A percentile compares a stretch with the other conserved stretches of the same genome.
Conservation (phyloP, 2,888 invertebrate species). For the Cataglyphis rosenhaueri region DNA sequence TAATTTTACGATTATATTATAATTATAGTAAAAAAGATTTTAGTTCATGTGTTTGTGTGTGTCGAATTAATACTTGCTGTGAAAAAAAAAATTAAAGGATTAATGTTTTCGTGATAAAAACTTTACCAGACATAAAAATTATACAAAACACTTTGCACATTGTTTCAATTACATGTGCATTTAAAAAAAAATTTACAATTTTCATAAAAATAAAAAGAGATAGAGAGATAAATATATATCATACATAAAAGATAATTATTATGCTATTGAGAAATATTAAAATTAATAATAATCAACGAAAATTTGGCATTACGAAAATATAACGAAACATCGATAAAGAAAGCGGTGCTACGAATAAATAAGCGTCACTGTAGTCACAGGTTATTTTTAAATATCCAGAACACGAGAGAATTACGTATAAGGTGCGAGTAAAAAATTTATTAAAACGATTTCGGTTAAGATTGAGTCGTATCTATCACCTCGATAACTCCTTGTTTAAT, state of each 20-base stretch:
- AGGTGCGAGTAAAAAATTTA: conserved; percentile 1
- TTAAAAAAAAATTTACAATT: neutral
- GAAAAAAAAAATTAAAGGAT: neutral
- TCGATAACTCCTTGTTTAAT: neutral
- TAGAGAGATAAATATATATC: neutral
- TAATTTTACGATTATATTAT: neutral
- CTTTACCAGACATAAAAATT: neutral
- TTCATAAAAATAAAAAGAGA: neutral
- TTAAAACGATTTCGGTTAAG: too few species aligned
- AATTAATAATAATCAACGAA: neutral
- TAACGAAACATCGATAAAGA: neutral
- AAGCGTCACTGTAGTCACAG: conserved; percentile 56
- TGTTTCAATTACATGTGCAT: neutral
- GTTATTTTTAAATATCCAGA: conserved; percentile 69
- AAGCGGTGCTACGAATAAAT: conserved; percentile 30
- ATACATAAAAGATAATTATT: neutral
- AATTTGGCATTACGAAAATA: neutral
- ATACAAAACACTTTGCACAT: neutral
- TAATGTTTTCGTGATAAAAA: neutral
- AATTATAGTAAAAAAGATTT: conserved; percentile 2
- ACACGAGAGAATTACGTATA: neutral
- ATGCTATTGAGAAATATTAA: neutral
- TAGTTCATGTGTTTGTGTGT: neutral
- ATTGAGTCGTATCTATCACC: too few species aligned
- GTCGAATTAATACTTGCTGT: neutral